Conservation (phyloP, 2,888 invertebrate genomes). For the Cryptocephalus primarius region DNA sequence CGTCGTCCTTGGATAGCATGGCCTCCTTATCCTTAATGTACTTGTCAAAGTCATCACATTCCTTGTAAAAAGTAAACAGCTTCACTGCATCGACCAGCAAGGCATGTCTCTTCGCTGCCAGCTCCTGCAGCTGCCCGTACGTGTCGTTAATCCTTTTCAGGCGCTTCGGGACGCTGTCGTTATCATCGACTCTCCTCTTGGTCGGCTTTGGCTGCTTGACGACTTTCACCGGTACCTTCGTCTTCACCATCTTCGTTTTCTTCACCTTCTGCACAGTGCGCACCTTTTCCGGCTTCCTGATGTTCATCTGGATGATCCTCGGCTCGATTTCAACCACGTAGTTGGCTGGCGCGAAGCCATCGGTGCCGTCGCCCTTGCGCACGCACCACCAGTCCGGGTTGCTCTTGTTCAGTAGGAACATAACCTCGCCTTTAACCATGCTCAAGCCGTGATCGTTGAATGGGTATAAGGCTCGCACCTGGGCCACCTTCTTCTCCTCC, state of each 20-base stretch:
- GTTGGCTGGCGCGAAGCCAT: slow-evolving; percentile 96
- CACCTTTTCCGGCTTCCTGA: slow-evolving; percentile 75
- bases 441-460: slow-evolving; percentile 89
- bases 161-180: slow-evolving; percentile 69
- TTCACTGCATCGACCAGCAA: slow-evolving; percentile 86
- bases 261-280: slow-evolving; percentile 76
- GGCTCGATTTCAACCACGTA: slow-evolving; percentile 91
- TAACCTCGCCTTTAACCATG: slow-evolving; percentile 68
- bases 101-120: slow-evolving; percentile 70
- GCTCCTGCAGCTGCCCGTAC: slow-evolving; percentile 69
- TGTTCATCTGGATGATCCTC: slow-evolving; percentile 71
- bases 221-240: slow-evolving; percentile 67
- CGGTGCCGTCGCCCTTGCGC: slow-evolving; percentile 80
- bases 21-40: slow-evolving; percentile 96
- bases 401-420: slow-evolving; percentile 88
- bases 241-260: slow-evolving; percentile 82
- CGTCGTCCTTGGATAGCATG: slow-evolving; percentile 71
- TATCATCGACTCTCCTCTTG: slow-evolving; percentile 42
- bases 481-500: slow-evolving; percentile 78
- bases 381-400: slow-evolving; percentile 99
- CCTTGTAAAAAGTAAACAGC: slow-evolving; percentile 86
- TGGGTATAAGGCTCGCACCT: slow-evolving; percentile 77
- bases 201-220: slow-evolving; percentile 34
- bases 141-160: slow-evolving; percentile 70
- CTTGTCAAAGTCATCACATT: slow-evolving; percentile 94